Percentiles rank a stretch among this genome's conserved stretches.
Conservation (phyloP, 1,140 invertebrate species). For the Danaus plexippus region DNA sequence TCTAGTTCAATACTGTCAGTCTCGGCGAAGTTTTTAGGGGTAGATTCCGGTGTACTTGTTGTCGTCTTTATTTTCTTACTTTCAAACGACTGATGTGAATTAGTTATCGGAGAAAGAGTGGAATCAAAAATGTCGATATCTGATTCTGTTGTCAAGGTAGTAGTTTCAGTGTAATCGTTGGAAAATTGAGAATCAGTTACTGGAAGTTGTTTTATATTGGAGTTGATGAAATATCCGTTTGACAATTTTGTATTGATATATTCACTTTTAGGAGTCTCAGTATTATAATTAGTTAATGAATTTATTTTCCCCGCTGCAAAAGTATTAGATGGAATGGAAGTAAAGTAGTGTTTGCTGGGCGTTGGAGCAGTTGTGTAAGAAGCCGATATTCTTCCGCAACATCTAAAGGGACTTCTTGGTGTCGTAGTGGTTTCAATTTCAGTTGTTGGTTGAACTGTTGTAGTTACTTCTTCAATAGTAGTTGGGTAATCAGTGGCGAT, state of each 20-base stretch:
- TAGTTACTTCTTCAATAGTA: conserved; percentile 32
- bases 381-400: conserved; percentile 62
- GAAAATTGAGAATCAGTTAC: conserved; percentile 30
- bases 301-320: conserved; percentile 32
- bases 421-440: conserved; percentile 31
- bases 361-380: conserved; percentile 55
- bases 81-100: conserved; percentile 46
- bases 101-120: conserved; percentile 36
- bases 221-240: no score
- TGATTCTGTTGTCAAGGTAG: conserved; percentile 57
- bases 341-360: conserved; percentile 32
- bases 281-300: conserved; percentile 30
- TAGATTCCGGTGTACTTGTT: conserved; percentile 32
- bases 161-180: conserved; percentile 51
- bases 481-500: conserved; percentile 52
- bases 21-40: conserved; percentile 48
- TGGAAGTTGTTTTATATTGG: no score
- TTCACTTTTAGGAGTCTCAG: conserved; percentile 36
- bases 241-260: no score
- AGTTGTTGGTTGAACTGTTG: conserved; percentile 37
- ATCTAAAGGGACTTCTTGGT: conserved; percentile 50
- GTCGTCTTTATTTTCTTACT: conserved; percentile 55
- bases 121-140: conserved; percentile 42
- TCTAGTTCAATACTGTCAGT: conserved; percentile 62
- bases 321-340: conserved; percentile 39